Evolutionary conservation across 2,888 invertebrate species (phyloP), one percentile per base, ranked within the genome.

Genomic region (Plutella xylostella): DNA sequence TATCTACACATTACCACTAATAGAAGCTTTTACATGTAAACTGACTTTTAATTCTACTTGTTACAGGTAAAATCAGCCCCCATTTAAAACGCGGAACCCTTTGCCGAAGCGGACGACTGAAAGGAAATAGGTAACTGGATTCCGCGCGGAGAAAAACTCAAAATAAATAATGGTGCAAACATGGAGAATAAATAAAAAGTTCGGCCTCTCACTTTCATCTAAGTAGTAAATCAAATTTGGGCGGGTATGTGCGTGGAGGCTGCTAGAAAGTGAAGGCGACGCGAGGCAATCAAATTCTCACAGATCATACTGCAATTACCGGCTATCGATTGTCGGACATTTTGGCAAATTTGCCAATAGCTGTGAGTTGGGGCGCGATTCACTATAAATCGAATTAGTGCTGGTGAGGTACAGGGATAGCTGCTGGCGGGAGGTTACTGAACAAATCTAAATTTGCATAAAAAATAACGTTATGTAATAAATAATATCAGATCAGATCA

Each of bases 161-260:
- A n/a, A n/a, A n/a, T n/a, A n/a, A n/a, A n/a, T n/a, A 56, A 55
- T 60, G 61, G 55, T 56, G 66, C 72, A 76, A 78, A 57, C 67
- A 14, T 47, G 58, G 63, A 70, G 64, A 53, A 68, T 59, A 79
- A 78, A 79, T 76, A 77, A 80, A 79, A 72, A 77, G 74, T 51
- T 54, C 51, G 46, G 57, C 70, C 74, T 72, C 77, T 80, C 74
- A 78, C 82, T 82, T 82, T 82, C 78, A 66, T 48, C 72, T 58
- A 57, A 59, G 65, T 66, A 58, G 62, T 65, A 55, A 55, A 56
- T 69, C 63, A 66, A 68, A 70, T 67, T 70, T 60, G 50, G 55
- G 53, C 56, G 61, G 66, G 67, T 67, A 65, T 65, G 63, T 65
- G 58, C 56, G 50, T 40, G 39, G 34, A 25, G 20, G 49, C 51